phyloP scores from a whole-genome alignment of 2,797 vertebrate species.

The Sebastiscus albofasciatus region DNA sequence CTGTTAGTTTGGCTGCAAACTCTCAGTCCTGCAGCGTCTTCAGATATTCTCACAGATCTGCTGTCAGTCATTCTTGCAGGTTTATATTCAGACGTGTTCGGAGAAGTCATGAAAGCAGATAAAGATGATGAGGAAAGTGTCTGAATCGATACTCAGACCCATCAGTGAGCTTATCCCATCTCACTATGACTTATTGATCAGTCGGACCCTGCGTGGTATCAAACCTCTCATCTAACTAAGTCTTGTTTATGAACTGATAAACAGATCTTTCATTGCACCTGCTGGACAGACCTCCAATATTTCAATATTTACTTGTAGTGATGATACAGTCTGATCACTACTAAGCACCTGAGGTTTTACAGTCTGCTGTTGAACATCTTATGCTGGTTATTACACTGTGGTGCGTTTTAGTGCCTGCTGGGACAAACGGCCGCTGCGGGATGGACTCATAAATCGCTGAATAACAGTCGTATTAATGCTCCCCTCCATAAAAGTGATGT shows the following conservation, averaged over 20 bases:
- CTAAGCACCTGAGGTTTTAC: conserved; percentile 46
- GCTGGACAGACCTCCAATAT: background rate
- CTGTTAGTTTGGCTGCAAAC: too few species aligned
- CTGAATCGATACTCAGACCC: conserved; percentile 25
- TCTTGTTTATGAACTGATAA: background rate
- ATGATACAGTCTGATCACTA: background rate
- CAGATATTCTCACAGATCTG: too few species aligned
- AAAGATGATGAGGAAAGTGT: conserved; percentile 18
- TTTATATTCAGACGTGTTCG: background rate
- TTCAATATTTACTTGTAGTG: background rate
- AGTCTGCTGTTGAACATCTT: conserved; percentile 65
- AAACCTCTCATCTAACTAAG: background rate
- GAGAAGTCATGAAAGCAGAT: background rate
- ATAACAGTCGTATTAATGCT: conserved; percentile 77
- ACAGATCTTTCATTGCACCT: background rate
- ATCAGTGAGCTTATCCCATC: conserved; percentile 5
- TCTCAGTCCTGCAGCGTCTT: background rate
- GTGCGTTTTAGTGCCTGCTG: conserved; percentile 70
- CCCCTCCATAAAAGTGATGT: conserved; percentile 75
- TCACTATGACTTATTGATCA: conserved; percentile 47
- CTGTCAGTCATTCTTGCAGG: background rate
- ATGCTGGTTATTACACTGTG: conserved; percentile 70
- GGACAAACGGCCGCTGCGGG: conserved; percentile 66
- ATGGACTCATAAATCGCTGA: conserved; percentile 79
- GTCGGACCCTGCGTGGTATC: background rate